Evolutionary conservation across 1,140 invertebrate species (phyloP).

Genomic region (Cecropterus lyciades): DNA sequence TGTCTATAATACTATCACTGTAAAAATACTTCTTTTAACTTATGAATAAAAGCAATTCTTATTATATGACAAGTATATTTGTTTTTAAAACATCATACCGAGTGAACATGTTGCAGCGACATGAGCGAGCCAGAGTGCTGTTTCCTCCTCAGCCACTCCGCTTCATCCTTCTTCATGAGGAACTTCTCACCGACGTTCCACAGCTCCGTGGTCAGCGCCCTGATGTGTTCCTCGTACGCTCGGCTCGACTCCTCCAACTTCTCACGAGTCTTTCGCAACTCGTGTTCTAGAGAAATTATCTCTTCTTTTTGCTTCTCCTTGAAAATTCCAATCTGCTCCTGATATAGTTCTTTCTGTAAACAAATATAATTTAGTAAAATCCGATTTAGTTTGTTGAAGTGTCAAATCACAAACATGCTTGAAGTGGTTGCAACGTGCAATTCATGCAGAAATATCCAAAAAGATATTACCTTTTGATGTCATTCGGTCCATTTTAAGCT

Average conservation of each 20-base stretch:
- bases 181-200: slow-evolving; percentile 86
- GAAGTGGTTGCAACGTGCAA: slow-evolving; percentile 1
- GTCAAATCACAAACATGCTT: neutral
- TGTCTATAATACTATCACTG: too few species aligned
- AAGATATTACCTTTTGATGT: slow-evolving; percentile 49
- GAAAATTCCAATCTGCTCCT: slow-evolving; percentile 82
- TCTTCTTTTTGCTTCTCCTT: slow-evolving; percentile 79
- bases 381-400: neutral
- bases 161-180: slow-evolving; percentile 84
- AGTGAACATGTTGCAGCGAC: slow-evolving; percentile 75
- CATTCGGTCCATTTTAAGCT: slow-evolving; percentile 16
- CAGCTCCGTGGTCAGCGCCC: slow-evolving; percentile 81
- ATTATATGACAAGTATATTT: too few species aligned
- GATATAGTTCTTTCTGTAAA: slow-evolving; percentile 83
- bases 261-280: slow-evolving; percentile 71
- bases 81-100: too few species aligned
- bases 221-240: slow-evolving; percentile 85
- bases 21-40: too few species aligned
- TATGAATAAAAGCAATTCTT: too few species aligned
- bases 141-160: slow-evolving; percentile 74
- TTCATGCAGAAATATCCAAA: slow-evolving; percentile 31
- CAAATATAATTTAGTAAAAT: neutral
- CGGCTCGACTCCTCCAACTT: slow-evolving; percentile 83
- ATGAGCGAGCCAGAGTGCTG: slow-evolving; percentile 67
- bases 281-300: slow-evolving; percentile 67